phyloP scores from a whole-genome alignment of 2,113 vertebrate genomes.

The Columba janthina region DNA sequence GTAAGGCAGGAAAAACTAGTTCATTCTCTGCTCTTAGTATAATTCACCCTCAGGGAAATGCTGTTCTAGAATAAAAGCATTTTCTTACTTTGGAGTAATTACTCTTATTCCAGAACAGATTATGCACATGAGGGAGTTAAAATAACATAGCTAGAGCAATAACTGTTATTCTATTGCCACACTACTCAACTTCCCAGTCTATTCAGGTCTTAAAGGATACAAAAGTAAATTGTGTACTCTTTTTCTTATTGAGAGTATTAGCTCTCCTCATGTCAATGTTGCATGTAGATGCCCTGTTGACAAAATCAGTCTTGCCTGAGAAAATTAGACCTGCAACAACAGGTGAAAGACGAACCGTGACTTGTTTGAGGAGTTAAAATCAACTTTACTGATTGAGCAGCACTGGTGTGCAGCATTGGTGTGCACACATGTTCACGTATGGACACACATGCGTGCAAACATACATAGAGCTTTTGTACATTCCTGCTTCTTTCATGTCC shows the following conservation, averaged over 20 bases:
- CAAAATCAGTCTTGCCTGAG: background rate
- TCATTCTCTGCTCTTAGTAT: constrained; percentile 5
- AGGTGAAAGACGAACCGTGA: background rate
- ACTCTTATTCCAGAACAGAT: constrained; percentile 46
- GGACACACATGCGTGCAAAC: background rate
- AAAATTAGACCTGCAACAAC: background rate
- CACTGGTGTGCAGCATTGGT: background rate
- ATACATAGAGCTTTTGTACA: background rate
- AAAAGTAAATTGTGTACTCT: background rate
- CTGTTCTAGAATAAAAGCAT: constrained; percentile 50
- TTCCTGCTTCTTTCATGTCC: background rate
- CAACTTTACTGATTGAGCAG: background rate
- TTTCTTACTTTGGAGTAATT: constrained; percentile 47
- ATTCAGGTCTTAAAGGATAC: background rate
- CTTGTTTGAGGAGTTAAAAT: background rate
- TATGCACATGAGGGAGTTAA: constrained; percentile 41
- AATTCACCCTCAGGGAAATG: constrained; percentile 32
- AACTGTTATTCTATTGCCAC: constrained; percentile 3
- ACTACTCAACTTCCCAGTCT: background rate
- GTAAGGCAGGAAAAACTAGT: constrained; percentile 11
- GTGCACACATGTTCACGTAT: background rate
- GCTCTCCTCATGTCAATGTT: background rate
- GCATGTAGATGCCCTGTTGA: background rate
- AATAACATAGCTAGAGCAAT: constrained; percentile 27
- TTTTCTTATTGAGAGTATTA: background rate